phyloP scores from a whole-genome alignment of 2,888 invertebrate genomes.

The Periphyllus acericola region DNA sequence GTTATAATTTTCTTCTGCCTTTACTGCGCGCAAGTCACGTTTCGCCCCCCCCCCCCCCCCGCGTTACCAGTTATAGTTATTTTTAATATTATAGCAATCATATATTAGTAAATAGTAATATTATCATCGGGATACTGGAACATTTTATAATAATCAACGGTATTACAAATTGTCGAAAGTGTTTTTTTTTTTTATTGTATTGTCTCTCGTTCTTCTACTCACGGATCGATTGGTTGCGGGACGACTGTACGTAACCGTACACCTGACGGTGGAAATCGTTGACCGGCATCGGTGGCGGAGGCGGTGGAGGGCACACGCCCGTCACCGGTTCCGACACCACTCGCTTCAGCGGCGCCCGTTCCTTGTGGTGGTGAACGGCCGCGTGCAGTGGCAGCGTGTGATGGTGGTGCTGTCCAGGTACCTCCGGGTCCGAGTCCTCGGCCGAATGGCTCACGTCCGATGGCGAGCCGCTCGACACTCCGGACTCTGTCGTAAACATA shows the following conservation, averaged over 20 bases:
- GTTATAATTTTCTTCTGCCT: too few relatives aligned
- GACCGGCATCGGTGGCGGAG: slow-evolving; percentile 74
- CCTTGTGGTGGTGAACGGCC: slow-evolving; percentile 64
- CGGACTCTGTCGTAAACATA: slow-evolving; percentile 65
- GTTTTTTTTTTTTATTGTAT: too few relatives aligned
- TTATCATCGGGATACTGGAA: too few relatives aligned
- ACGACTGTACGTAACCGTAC: slow-evolving; percentile 30
- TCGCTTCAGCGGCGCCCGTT: slow-evolving; percentile 68
- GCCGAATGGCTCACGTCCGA: slow-evolving; percentile 67
- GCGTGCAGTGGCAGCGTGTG: slow-evolving; percentile 62
- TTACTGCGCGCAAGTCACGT: too few relatives aligned
- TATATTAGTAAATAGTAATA: too few relatives aligned
- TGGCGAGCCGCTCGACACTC: slow-evolving; percentile 67
- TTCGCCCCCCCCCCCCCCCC: too few relatives aligned
- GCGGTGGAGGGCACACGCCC: slow-evolving; percentile 73
- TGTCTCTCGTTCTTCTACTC: background rate
- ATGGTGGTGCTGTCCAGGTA: slow-evolving; percentile 62
- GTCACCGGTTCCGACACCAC: slow-evolving; percentile 72
- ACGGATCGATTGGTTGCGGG: slow-evolving; percentile 23
- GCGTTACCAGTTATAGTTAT: too few relatives aligned
- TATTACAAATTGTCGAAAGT: too few relatives aligned
- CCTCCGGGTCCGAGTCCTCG: slow-evolving; percentile 65
- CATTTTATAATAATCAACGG: too few relatives aligned
- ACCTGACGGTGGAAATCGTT: slow-evolving; percentile 31
- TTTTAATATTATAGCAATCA: too few relatives aligned